These are phyloP conservation scores for Plectrocnemia conspersa DNA, from an alignment of 1,140 invertebrate species.

Conservation along the genomic window DNA sequence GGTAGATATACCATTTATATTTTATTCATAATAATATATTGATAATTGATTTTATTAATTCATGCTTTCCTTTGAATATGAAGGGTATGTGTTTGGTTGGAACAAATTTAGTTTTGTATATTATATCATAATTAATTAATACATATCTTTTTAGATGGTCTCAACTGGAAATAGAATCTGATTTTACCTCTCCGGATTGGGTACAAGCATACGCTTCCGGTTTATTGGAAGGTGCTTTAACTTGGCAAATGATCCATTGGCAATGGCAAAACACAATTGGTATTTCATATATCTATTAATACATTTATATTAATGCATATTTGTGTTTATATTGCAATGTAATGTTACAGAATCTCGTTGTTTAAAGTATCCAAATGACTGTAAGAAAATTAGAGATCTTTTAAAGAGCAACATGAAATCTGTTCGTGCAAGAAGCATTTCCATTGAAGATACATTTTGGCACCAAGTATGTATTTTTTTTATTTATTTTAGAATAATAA, in stretches of 20 bases:
- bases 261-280: conserved; percentile 73
- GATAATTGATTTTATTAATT: neutral
- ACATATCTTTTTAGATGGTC: conserved; percentile 60
- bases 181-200: conserved; percentile 63
- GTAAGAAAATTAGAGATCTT: conserved; percentile 61
- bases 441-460: conserved; percentile 67
- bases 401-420: conserved; percentile 60
- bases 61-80: neutral
- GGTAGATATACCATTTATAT: conserved; percentile 52
- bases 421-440: conserved; percentile 49
- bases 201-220: conserved; percentile 87
- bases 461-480: conserved; percentile 60
- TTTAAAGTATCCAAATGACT: conserved; percentile 61
- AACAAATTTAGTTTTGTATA: conserved; percentile 2
- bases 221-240: conserved; percentile 77
- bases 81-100: neutral
- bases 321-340: neutral
- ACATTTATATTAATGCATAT: no score
- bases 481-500: conserved; percentile 2
- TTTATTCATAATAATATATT: conserved; percentile 1
- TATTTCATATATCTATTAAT: conserved; percentile 4
- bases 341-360: conserved; percentile 54
- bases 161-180: conserved; percentile 72
- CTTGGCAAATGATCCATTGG: conserved; percentile 74
- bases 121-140: neutral